Conservation (phyloP, 2,113 vertebrate species). For the Herpetotheres cachinnans region DNA sequence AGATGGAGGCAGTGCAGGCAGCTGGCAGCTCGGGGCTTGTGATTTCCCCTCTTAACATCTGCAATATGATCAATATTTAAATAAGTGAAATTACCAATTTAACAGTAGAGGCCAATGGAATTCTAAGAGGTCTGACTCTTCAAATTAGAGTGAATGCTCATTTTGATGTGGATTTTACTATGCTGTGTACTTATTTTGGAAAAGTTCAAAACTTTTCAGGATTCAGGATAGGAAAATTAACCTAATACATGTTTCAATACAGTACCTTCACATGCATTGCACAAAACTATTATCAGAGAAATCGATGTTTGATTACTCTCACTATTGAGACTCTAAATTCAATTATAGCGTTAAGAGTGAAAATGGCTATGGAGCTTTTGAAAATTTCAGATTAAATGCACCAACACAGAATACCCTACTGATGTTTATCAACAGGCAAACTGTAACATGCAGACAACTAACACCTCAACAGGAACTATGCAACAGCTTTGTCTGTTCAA, state of each 20-base stretch:
- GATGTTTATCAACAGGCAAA: background rate
- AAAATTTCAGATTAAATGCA: background rate
- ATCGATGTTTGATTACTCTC: background rate
- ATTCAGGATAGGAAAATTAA: background rate
- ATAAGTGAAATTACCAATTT: background rate
- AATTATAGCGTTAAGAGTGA: background rate
- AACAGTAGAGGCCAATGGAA: background rate
- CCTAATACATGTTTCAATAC: background rate
- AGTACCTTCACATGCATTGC: background rate
- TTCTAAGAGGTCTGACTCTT: background rate
- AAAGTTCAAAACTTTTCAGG: background rate
- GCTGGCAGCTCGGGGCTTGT: background rate
- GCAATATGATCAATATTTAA: background rate
- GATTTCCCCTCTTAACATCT: background rate
- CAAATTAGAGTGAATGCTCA: background rate
- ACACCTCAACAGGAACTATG: background rate
- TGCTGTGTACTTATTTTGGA: background rate
- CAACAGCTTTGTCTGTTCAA: background rate
- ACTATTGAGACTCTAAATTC: background rate
- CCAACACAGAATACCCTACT: background rate
- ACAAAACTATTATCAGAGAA: background rate
- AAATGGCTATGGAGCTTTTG: background rate
- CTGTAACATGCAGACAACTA: background rate
- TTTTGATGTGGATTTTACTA: background rate
- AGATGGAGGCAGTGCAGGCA: background rate